Evolutionary conservation across 2,797 vertebrate genomes (phyloP).

Genomic region (Catharus ustulatus): DNA sequence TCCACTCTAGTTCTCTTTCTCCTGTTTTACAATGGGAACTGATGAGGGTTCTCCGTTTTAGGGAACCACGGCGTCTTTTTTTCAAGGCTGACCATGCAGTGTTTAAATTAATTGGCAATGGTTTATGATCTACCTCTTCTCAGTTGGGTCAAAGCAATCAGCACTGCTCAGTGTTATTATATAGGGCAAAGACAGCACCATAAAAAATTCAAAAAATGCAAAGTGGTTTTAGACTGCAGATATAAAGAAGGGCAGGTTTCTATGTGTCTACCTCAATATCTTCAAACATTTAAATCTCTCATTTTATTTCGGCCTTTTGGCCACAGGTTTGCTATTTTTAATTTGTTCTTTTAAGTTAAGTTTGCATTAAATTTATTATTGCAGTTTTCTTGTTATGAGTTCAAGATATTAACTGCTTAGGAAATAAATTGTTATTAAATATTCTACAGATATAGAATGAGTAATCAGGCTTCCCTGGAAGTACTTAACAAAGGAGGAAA

Average conservation of each 20-base stretch:
- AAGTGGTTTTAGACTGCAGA: background rate
- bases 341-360: background rate
- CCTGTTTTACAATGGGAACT: background rate
- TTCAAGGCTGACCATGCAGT: background rate
- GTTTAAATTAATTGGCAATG: slow-evolving; percentile 51
- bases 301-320: background rate
- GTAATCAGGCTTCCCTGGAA: background rate
- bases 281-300: background rate
- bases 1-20: background rate
- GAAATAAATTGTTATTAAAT: background rate
- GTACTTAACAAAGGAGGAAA: background rate
- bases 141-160: slow-evolving; percentile 35
- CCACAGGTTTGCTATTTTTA: background rate
- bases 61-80: background rate
- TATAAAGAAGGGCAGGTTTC: background rate
- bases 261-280: background rate
- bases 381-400: background rate
- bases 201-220: background rate
- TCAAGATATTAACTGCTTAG: background rate
- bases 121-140: slow-evolving; percentile 11
- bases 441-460: background rate
- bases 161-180: background rate
- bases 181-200: background rate
- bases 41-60: slow-evolving; percentile 35
- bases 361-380: background rate